Evolutionary conservation across 2,888 invertebrate species (phyloP), one percentile per base, ranked within the genome.

Genomic region (Balanococcus diminutus): DNA sequence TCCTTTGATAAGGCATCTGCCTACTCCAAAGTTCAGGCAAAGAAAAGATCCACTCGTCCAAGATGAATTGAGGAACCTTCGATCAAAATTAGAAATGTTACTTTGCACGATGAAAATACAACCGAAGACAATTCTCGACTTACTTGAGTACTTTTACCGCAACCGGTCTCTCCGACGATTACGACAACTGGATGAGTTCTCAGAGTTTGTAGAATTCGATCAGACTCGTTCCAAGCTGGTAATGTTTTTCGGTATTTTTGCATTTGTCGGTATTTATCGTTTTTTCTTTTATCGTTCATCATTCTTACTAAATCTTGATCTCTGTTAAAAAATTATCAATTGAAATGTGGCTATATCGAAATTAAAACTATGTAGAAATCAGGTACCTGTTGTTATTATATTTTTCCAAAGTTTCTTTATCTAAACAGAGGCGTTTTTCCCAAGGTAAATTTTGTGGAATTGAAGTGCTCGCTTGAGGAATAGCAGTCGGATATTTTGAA

Each of bases 141-240:
- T 95, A 93, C 93, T 92, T 98, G 98, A 0, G 98, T 98, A 19
- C 97, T 97, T 91, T 94, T 94, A 86, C 98, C 98, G 89, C 97
- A 98, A 0, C 99, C 96, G 0, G 96, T 96, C 89, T 95, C 95
- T 3, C 96, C 96, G 72, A 94, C 94, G 88, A 96, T 94, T 0
- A 96, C 94, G 22, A 93, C 87, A 83, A 92, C 92, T 90, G 92
- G 93, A 85, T 82, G n/a, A 2, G 14, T 16, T 5, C 72, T 46
- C 22, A 86, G 31, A 25, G 56, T 25, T 3, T 32, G 22, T 25
- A 86, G 28, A 82, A 86, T 82, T 28, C 36, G 8, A 31, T 82
- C 51, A 1, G 28, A 25, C 1, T 19, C 39, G 9, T 72, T 72
- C 86, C 86, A 86, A 46, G 86, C 86, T 31, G 86, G 86, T 46